These are phyloP conservation scores for Pteronotus mesoamericanus DNA, from an alignment of 2,797 vertebrate genomes.

Conservation along the genomic window DNA sequence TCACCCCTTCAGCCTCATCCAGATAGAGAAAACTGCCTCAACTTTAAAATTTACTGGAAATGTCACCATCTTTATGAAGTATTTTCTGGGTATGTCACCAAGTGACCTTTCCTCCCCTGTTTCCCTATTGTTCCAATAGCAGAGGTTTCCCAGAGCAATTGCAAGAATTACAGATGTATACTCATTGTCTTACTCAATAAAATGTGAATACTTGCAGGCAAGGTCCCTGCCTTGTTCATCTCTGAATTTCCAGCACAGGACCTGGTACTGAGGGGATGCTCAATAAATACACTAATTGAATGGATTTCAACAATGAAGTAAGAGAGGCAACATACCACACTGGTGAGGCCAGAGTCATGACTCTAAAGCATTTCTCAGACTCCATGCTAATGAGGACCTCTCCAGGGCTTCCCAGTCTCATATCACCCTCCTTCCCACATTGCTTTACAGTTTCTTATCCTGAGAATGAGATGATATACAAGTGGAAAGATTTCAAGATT, in stretches of 20 bases:
- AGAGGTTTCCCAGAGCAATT: neutral
- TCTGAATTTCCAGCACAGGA: conserved; percentile 29
- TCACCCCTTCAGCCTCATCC: neutral
- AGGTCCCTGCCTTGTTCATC: neutral
- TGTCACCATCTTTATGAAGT: neutral
- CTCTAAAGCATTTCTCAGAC: neutral
- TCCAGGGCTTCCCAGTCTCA: neutral
- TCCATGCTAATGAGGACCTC: neutral
- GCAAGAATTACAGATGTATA: neutral
- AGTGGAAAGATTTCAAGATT: conserved; percentile 81
- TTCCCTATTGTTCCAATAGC: neutral
- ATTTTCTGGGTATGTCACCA: neutral
- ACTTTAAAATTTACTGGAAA: neutral
- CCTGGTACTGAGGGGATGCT: neutral
- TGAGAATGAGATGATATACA: conserved; percentile 79
- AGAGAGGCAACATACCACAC: neutral
- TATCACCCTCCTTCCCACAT: neutral
- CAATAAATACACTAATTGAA: conserved; percentile 27
- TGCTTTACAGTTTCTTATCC: conserved; percentile 81
- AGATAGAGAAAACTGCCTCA: neutral
- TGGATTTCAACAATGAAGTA: conserved; percentile 12
- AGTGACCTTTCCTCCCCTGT: neutral
- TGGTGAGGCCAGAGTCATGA: conserved; percentile 13
- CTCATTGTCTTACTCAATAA: neutral
- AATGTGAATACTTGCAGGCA: neutral